Conservation (phyloP, 2,797 vertebrate genomes). For the Potorous gilbertii region DNA sequence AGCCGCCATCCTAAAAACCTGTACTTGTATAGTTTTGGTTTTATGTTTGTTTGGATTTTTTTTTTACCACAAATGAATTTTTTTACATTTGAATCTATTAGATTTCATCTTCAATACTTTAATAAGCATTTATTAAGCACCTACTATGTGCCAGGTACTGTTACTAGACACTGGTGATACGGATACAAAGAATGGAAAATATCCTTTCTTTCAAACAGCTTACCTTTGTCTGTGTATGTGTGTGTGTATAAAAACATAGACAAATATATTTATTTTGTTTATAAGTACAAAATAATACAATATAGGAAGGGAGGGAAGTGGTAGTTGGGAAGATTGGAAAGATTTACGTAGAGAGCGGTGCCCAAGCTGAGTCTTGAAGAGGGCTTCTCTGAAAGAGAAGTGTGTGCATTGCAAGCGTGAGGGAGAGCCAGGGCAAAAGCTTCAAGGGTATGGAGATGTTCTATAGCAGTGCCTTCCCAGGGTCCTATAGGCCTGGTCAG, state of each 20-base stretch:
- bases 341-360: neutral
- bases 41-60: neutral
- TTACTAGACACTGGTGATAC: neutral
- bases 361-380: neutral
- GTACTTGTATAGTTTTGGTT: neutral
- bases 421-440: neutral
- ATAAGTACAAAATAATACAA: neutral
- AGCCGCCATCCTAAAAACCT: neutral
- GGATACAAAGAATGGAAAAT: neutral
- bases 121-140: neutral
- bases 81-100: neutral
- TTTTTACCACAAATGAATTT: neutral
- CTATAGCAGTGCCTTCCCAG: neutral
- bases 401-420: neutral
- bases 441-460: neutral
- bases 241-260: neutral
- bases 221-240: neutral
- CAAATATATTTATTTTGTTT: neutral
- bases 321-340: neutral
- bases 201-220: neutral
- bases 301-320: neutral
- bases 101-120: neutral
- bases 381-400: neutral
- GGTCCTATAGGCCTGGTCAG: neutral
- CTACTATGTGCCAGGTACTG: neutral